A percentile compares a stretch with the other conserved stretches of the same genome.
These are phyloP conservation scores for Seladonia tumulorum DNA, from an alignment of 2,888 invertebrate species.

Conservation along the genomic window DNA sequence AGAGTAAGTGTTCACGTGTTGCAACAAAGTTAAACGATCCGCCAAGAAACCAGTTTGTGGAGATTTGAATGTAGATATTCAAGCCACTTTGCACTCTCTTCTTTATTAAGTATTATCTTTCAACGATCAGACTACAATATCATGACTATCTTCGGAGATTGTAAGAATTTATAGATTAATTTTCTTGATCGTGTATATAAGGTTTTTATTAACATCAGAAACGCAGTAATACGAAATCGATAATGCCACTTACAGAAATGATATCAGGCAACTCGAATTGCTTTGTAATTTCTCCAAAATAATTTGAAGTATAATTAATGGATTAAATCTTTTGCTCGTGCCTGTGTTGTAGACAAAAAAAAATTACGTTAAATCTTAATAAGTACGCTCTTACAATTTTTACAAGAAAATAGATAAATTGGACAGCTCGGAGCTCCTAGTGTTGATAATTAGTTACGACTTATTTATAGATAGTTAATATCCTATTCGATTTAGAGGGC, in stretches of 20 bases:
- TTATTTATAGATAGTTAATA: constrained; percentile 55
- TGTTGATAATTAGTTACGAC: neutral
- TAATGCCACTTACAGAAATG: neutral
- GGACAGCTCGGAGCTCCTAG: neutral
- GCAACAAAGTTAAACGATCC: constrained; percentile 15
- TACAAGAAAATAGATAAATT: neutral
- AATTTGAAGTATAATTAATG: no score
- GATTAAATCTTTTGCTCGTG: neutral
- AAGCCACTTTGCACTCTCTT: neutral
- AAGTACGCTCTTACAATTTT: neutral
- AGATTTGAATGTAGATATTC: neutral
- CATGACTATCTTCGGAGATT: neutral
- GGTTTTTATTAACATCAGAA: neutral
- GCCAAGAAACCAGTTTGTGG: constrained; percentile 19
- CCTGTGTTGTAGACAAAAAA: neutral
- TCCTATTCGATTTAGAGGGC: constrained; percentile 74
- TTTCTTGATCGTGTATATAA: neutral
- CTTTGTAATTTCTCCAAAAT: no score
- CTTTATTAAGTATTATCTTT: neutral
- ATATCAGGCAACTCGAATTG: no score
- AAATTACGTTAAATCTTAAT: neutral
- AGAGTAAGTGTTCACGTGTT: neutral
- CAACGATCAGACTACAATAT: neutral
- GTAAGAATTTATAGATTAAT: neutral
- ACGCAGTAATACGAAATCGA: neutral